Conservation (phyloP, 2,113 vertebrate species). For the Peromyscus maniculatus region DNA sequence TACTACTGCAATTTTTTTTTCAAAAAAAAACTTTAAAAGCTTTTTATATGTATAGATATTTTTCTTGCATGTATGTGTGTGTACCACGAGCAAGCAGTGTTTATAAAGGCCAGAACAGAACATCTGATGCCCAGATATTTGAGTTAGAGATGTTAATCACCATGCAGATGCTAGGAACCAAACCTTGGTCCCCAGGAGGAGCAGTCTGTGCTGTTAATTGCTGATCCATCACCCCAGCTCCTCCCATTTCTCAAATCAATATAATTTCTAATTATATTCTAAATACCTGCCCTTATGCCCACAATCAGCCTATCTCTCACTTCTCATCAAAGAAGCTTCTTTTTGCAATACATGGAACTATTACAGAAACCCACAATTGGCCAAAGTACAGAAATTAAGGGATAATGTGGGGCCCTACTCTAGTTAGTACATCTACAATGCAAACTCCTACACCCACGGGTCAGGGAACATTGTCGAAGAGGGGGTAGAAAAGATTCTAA, state of each 20-base stretch:
- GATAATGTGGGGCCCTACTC: background rate
- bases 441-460: background rate
- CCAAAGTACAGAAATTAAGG: background rate
- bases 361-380: background rate
- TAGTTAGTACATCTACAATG: background rate
- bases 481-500: background rate
- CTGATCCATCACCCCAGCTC: background rate
- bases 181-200: background rate
- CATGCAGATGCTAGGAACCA: background rate
- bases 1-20: background rate
- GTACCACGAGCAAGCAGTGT: background rate
- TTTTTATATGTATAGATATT: background rate
- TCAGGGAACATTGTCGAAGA: background rate
- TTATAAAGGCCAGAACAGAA: background rate
- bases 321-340: background rate
- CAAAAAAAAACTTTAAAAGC: background rate
- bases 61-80: background rate
- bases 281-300: background rate
- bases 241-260: background rate
- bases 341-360: background rate
- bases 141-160: background rate
- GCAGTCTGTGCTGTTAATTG: background rate
- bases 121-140: background rate
- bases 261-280: background rate
- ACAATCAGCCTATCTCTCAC: background rate